Base-by-base conservation (phyloP, 2,113 vertebrate species). In the Brachyhypopomus occidentalis region DNA sequence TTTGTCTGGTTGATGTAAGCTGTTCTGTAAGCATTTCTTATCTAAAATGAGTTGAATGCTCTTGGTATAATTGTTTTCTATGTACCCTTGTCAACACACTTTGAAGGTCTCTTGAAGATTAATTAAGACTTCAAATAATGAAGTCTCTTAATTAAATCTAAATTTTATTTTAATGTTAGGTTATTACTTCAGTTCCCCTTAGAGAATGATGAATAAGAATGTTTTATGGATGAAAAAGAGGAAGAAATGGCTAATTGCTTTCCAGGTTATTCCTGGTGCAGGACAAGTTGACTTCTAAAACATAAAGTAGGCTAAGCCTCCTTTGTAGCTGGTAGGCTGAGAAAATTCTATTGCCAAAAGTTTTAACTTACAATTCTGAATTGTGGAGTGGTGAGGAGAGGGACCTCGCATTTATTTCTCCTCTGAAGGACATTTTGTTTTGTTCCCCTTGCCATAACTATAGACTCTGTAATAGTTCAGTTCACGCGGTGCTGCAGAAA, bases 401-500 rank as follows among this genome's bases (percentile, higher is more conserved):
- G 58, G 17, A 64, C 69, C 62, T 67, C 25, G 22, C 45, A 34
- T 74, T 67, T 60, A 74, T 78, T 78, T 78, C 20, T 55, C 23
- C 27, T 75, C 56, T 78, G 63, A 84, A 84, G 72, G 76, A 38
- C 76, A 45, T 70, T 78, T 74, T 52, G 27, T 82, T 76, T 12
- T 12, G 41, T 73, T 72, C 62, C 70, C 60, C 67, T 58, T 5
- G 66, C 27, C 30, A 45, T 56, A 59, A 23, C 34, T 30, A 56
- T 19, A 79, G 64, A 76, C 17, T n/a, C 78, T 74, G 63, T 73
- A 20, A 56, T 67, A 84, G 86, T 84, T 70, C 70, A 78, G 36
- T 79, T 79, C 74, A 77, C 80, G 80, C 85, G 78, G 82, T 25
- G 63, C 62, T 75, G 82, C 63, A 78, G 83, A 84, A 78, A 77